Conservation (phyloP, 2,797 vertebrate genomes). For the Acanthis flammea region DNA sequence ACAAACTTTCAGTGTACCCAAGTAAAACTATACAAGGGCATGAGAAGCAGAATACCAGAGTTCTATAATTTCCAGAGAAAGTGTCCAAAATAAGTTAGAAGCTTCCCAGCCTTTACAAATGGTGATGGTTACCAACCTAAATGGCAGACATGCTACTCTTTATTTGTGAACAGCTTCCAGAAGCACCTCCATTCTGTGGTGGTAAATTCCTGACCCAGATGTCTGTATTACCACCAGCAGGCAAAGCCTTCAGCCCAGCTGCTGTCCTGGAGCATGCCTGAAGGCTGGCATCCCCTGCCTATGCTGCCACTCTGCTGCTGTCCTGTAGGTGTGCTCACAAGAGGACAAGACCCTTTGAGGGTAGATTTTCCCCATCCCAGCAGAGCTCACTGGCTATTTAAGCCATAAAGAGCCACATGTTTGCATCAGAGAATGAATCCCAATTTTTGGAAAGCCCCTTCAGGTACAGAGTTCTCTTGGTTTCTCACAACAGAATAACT, state of each 20-base stretch:
- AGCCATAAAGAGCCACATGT: background rate
- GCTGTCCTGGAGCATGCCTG: background rate
- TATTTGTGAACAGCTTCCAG: background rate
- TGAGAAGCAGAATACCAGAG: background rate
- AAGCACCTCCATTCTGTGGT: background rate
- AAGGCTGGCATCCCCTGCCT: background rate
- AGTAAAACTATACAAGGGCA: background rate
- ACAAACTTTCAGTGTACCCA: background rate
- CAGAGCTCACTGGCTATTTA: background rate
- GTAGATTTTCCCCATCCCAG: background rate
- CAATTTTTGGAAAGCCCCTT: background rate
- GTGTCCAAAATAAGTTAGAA: background rate
- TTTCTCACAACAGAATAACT: background rate
- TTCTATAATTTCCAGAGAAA: background rate
- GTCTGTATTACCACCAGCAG: background rate
- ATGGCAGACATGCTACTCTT: background rate
- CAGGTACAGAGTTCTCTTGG: background rate
- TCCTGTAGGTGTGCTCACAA: background rate
- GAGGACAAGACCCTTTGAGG: too few relatives aligned
- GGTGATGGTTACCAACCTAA: background rate
- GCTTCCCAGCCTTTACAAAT: background rate
- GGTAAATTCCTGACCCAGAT: background rate
- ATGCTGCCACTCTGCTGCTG: background rate
- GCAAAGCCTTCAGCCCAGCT: background rate
- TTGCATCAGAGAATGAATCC: background rate